These are phyloP conservation scores for Catostomus latipinnis DNA, from an alignment of 2,797 vertebrate genomes.

Conservation along the genomic window DNA sequence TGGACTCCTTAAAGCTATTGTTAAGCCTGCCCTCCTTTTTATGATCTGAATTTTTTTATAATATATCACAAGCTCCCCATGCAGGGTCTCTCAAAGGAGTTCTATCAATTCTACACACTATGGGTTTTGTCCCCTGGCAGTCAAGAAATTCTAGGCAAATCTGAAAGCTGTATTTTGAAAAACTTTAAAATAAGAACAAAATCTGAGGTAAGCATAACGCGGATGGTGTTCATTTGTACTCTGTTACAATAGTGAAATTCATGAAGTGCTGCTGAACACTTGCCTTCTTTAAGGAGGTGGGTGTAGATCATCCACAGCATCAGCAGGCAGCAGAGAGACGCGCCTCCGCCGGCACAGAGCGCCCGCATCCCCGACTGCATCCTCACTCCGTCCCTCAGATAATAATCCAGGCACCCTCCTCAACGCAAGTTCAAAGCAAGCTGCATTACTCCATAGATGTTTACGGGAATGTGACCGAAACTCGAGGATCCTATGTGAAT, in stretches of 20 bases:
- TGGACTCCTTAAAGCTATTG: conserved; percentile 13
- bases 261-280: conserved; percentile 56
- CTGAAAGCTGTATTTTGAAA: conserved; percentile 28
- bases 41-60: conserved; percentile 57
- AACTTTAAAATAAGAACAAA: conserved; percentile 31
- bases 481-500: conserved; percentile 31
- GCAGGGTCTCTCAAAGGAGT: conserved; percentile 39
- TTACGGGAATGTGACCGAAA: background rate
- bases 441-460: conserved; percentile 55
- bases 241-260: conserved; percentile 15
- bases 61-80: conserved; percentile 52
- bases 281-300: conserved; percentile 86
- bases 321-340: conserved; percentile 85
- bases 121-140: conserved; percentile 22
- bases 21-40: conserved; percentile 58
- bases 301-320: conserved; percentile 86
- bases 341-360: conserved; percentile 84
- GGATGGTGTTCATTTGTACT: background rate
- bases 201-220: background rate
- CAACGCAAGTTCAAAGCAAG: conserved; percentile 32
- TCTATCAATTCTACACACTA: conserved; percentile 14
- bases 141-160: conserved; percentile 34
- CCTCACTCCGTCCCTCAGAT: conserved; percentile 61
- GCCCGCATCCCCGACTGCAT: conserved; percentile 85
- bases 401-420: conserved; percentile 43